Evolutionary conservation across 2,888 invertebrate genomes (phyloP).

Genomic region (Sphaerophoria taeniata): DNA sequence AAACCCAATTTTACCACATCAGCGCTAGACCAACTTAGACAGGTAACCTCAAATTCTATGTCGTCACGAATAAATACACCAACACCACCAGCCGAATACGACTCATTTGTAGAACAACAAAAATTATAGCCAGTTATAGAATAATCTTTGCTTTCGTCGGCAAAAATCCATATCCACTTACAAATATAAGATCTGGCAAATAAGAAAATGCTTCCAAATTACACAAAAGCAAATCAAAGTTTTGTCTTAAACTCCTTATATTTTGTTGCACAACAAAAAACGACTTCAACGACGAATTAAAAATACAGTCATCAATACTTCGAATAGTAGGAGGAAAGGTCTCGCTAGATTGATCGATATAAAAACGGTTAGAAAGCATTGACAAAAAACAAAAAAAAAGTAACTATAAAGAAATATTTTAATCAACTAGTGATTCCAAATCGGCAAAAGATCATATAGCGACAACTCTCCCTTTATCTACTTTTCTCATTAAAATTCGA

Average conservation of each 20-base stretch:
- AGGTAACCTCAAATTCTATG: neutral
- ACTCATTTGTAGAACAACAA: neutral
- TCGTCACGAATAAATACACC: neutral
- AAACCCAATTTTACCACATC: neutral
- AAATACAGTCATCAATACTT: neutral
- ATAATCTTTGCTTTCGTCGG: neutral
- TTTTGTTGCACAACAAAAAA: conserved; percentile 10
- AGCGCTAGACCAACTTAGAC: neutral
- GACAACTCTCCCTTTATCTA: conserved; percentile 14
- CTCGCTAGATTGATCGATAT: neutral
- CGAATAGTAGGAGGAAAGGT: neutral
- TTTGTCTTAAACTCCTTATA: neutral
- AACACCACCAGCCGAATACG: neutral
- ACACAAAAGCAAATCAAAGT: neutral
- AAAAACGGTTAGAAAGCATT: neutral
- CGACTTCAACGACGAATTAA: neutral
- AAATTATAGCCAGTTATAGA: conserved; percentile 3
- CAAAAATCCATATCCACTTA: neutral
- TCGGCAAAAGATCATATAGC: conserved; percentile 4
- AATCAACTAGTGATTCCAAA: neutral
- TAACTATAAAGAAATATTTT: neutral
- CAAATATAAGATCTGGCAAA: conserved; percentile 21
- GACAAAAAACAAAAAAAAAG: neutral
- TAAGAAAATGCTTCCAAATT: conserved; percentile 8
- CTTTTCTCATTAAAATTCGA: conserved; percentile 19